Evolutionary conservation across 2,113 vertebrate species (phyloP), one percentile per base, ranked within the genome.

Genomic region (Symphodus melops): DNA sequence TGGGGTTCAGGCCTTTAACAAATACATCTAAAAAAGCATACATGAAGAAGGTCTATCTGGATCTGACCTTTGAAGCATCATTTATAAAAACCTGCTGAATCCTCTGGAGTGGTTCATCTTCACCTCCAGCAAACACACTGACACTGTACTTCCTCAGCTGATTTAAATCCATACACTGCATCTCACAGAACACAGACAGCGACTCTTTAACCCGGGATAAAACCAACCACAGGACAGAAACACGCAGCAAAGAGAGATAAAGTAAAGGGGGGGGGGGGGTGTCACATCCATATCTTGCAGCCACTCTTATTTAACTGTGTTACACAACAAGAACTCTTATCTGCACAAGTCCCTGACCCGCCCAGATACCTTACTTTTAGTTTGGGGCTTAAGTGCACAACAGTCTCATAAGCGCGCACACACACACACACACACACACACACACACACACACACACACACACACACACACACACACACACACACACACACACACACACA

Each of bases 251-350:
- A 12, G 10, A 53, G 39, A 41, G 9, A 44, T 6, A 48, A 64
- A 42, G 33, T 10, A 4, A 19, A n/a, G n/a, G n/a, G n/a, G 4
- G 37, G 17, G 44, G 16, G 44, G 16, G 1, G 73, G 72, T 54
- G 61, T 67, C 49, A 81, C 62, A 49, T 42, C 33, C 70, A 13
- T 69, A 66, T 72, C 53, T 74, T 44, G 16, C 75, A 6, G 55
- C 11, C 58, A 12, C 52, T 68, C 28, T 21, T 19, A 33, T 60
- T 71, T 21, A 57, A 66, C 64, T 55, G n/a, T 14, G 65, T 75
- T 58, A 77, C 60, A 73, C 67, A 54, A 84, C 75, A 76, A 67
- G 69, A 33, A 56, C 12, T 73, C 81, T 77, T 88, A 88, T 86
- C 89, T 77, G 42, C 46, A 17, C 41, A 23, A 52, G 16, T 58